Base-by-base conservation (phyloP, 2,113 vertebrate species). In the Aptenodytes patagonicus region DNA sequence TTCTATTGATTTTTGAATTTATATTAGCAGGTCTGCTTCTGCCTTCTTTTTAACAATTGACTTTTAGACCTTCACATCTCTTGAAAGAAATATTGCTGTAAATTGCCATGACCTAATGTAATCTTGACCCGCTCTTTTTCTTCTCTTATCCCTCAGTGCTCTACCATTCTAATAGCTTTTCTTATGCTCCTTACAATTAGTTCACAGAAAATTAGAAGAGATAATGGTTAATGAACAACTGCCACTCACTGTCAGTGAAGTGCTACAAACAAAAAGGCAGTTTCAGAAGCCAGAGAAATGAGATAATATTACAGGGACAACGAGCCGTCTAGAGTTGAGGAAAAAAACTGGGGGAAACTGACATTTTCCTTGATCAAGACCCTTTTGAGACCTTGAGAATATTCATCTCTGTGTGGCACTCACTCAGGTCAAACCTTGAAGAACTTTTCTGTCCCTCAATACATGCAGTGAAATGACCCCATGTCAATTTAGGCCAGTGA, bases 1-100 rank as follows among this genome's bases (percentile, higher is more conserved):
- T 95, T 90, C 64, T 95, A 97, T 96, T 88, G 97, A 97, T 97
- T 96, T 94, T 55, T 83, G 91, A 96, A 91, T 95, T 94, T 47
- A 70, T 93, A 97, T 96, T 95, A 90, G 51, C 72, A 66, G 68
- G 36, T 64, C 62, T 94, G 42, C 70, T 89, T 96, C 82, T 93
- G 76, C 76, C 64, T 93, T 82, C 80, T 78, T 94, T 94, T 94
- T 96, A 93, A 82, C 79, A 95, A 89, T 90, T 91, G 91, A 62
- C 91, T 96, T 89, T 82, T 52, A 92, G 84, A 77, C 55, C 81
- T 62, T 31, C 82, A 20, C 80, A 44, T 68, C 89, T 90, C 79
- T 89, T 75, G 49, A 83, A 75, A 96, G 89, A 88, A 85, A 90
- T 89, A 83, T 86, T 91, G 71, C 78, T 86, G 54, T 65, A 83